phyloP scores from a whole-genome alignment of 2,113 vertebrate genomes.

The Bos taurus region ARS-UCD2.0 NC_037350.1:10786001-10786500 shows the following conservation, averaged over 20 bases:
- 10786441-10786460: neutral
- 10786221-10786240: neutral
- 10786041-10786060: neutral
- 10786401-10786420: neutral
- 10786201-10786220: neutral
- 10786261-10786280: neutral
- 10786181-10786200: neutral
- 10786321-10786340: neutral
- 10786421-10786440: neutral
- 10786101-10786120: neutral
- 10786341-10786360: neutral
- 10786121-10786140: neutral
- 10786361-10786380: neutral
- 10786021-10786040: neutral
- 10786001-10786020: neutral
- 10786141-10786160: neutral
- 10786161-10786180: neutral
- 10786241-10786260: neutral
- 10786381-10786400: neutral
- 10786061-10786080: neutral
- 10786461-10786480: neutral
- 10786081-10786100: neutral
- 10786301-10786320: neutral
- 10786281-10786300: accelerated
- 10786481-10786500: neutral